Conservation (phyloP, 30 jellyfish, hydroid and myxozoan genomes). For the Cassiopea andromeda region DNA sequence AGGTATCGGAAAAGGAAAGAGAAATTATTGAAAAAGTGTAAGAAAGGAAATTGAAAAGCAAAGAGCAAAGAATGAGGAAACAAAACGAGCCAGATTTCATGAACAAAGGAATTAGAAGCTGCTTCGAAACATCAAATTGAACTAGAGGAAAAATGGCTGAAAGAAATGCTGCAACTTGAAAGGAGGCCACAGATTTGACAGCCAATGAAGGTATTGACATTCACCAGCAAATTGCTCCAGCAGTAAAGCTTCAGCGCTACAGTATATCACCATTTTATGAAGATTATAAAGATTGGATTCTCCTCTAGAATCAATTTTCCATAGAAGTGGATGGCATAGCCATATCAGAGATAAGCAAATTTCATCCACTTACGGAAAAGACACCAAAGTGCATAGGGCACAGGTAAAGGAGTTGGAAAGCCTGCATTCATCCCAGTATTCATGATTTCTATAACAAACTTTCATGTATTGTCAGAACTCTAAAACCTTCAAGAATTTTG, state of each 20-base stretch:
- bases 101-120: not conserved
- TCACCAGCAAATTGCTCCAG: conserved; percentile 1
- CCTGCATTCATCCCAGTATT: conserved; percentile 20
- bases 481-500: conserved; percentile 57
- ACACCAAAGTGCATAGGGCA: conserved; percentile 50
- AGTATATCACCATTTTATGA: conserved; percentile 47
- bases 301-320: conserved; percentile 60
- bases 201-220: not conserved
- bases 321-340: conserved; percentile 60
- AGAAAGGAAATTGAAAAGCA: not conserved
- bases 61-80: not conserved
- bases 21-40: not conserved
- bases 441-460: conserved; percentile 63
- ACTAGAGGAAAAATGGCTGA: not conserved
- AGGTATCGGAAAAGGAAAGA: not conserved
- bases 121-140: not conserved
- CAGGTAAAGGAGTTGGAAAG: conserved; percentile 48
- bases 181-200: not conserved
- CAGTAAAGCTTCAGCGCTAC: conserved; percentile 46
- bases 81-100: not conserved
- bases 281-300: conserved; percentile 56
- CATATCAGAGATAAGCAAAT: conserved; percentile 64
- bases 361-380: conserved; percentile 50
- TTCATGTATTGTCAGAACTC: conserved; percentile 54
- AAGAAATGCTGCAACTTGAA: not conserved